Base-by-base conservation (phyloP, 2,888 invertebrate genomes). In the Ectemnius continuus region DNA sequence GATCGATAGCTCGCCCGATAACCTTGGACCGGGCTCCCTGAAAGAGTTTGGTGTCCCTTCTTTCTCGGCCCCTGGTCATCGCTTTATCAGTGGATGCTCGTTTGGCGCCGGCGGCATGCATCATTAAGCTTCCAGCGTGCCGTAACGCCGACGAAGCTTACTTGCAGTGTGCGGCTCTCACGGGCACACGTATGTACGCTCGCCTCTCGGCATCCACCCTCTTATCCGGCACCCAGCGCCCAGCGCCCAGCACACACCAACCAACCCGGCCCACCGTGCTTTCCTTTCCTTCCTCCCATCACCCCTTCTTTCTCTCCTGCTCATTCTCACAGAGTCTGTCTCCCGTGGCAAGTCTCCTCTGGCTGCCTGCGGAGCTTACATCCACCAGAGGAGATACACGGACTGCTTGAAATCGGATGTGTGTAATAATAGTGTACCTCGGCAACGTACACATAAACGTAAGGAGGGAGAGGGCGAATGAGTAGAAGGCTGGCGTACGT, bases 41-140 rank as follows among this genome's bases (percentile, higher is more conserved):
- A 81, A 81, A 73, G 83, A 79, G 76, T 76, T 79, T 80, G 68
- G 75, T 74, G 83, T 75, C 78, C 79, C 81, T 76, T 78, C 75
- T 78, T 52, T 80, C 76, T 77, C 74, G 78, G 62, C 72, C 74
- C 56, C 74, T 84, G 84, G 84, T 84, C 84, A 84, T 84, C 81
- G 83, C 76, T 85, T 85, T 84, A 85, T 84, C 85, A 82, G 84
- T 84, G 85, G 84, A 83, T 80, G 84, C 85, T 85, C 84, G 81
- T 82, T 84, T 82, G 85, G 82, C 82, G 84, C 79, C 82, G 81
- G 80, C 84, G 81, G 86, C 82, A 85, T 84, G 85, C 85, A 85
- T 85, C 85, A 85, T 85, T 85, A 82, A 85, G 83, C 80, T 81
- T 85, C 79, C 82, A 83, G 80, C 80, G 81, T 82, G 80, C 84